Evolutionary conservation across 2,113 vertebrate genomes (phyloP).

Genomic region (Willisornis vidua): DNA sequence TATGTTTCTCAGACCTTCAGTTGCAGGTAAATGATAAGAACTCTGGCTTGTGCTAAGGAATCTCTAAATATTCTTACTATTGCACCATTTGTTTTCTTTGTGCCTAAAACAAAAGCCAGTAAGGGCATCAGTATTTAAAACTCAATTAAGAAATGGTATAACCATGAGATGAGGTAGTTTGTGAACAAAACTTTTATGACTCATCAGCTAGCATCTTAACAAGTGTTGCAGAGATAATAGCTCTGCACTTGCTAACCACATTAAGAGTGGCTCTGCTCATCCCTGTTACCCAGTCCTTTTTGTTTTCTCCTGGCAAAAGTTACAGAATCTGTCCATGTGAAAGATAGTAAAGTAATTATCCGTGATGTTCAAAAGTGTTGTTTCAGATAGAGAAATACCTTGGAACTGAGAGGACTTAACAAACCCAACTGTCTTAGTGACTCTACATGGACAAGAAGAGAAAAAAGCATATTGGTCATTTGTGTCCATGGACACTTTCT

Average conservation of each 20-base stretch:
- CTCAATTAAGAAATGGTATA: background rate
- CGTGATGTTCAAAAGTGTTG: background rate
- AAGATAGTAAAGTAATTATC: background rate
- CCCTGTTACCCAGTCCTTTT: background rate
- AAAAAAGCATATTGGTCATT: background rate
- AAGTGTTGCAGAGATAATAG: background rate
- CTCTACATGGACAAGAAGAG: background rate
- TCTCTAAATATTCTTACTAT: background rate
- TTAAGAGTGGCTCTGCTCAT: background rate
- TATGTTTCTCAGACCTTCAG: background rate
- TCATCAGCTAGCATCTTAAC: background rate
- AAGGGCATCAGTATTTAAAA: background rate
- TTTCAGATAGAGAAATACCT: background rate
- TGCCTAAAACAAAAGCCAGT: background rate
- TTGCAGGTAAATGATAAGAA: accelerated
- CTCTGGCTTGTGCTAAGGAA: background rate
- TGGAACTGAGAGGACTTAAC: background rate
- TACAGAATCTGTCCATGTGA: background rate
- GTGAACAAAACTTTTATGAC: background rate
- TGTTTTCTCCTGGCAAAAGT: background rate
- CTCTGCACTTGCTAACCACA: background rate
- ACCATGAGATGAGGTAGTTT: background rate
- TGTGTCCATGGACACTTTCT: background rate
- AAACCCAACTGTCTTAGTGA: background rate
- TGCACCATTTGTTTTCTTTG: background rate